Base-by-base conservation (phyloP, 1,140 invertebrate species). In the Drepana arcuata region DNA sequence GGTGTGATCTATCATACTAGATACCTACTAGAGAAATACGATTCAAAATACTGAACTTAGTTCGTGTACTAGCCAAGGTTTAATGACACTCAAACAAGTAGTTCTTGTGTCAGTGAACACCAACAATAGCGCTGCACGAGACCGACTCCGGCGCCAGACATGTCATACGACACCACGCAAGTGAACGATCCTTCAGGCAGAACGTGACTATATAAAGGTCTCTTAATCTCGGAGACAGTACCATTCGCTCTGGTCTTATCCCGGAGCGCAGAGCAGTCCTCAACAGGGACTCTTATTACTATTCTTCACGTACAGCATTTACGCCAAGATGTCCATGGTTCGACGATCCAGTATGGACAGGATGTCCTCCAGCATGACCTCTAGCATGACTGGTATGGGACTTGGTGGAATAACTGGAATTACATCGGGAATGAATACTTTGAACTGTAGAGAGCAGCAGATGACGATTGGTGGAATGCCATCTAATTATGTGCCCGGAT, bases 301-400 rank as follows among this genome's bases (percentile, higher is more conserved):
- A 44, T 10, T 41, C 11, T 48, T 36, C 30, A 53, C 44, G 24
- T 48, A 45, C 27, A 47, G 36, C 26, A 14, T 41, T 14, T 42
- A 43, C 48, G 39, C 41, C 48, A 58, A 55, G 52, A 65, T 63
- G 56, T 60, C 65, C 38, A 70, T 70, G 57, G 63, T 66, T 31
- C 59, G 67, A 54, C 61, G 72, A 42, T 71, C 72, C 36, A 79
- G 63, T 45, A 78, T 81, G 63, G 83, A 84, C 53, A 75, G 78
- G 40, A 84, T 79, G 79, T 80, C 80, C 33, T 74, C 79, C 13
- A 83, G 72, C 62, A 84, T 84, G 83, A 84, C 83, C 2, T 83
- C 83, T 11, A 84, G 83, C 47, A 75, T 84, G 66, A 80, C 78
- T 35, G 79, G 83, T 25, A 83, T 84, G 80, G 80, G 79, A n/a